Evolutionary conservation across 2,888 invertebrate species (phyloP).

Genomic region (Antheraea yamamai): DNA sequence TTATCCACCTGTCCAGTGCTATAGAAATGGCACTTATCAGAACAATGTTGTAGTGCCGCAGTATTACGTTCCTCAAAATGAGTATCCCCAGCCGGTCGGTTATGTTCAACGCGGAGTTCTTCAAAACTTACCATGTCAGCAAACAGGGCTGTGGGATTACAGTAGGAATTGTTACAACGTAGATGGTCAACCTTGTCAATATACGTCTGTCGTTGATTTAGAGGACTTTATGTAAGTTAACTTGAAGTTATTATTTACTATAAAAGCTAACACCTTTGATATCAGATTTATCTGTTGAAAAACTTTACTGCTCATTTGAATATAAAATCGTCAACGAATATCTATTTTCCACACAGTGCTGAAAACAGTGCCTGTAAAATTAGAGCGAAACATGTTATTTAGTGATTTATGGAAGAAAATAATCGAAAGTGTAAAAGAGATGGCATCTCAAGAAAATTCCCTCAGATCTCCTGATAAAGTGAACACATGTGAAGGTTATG

Average conservation of each 20-base stretch:
- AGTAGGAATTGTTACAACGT: conserved; percentile 85
- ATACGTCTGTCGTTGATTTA: conserved; percentile 85
- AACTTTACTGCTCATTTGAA: no score
- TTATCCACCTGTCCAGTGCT: conserved; percentile 57
- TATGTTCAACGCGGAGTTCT: conserved; percentile 48
- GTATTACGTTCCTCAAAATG: conserved; percentile 45
- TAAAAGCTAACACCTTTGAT: not conserved
- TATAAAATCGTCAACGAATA: no score
- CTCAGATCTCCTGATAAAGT: not conserved
- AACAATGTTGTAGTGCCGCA: conserved; percentile 44
- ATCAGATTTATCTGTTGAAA: no score
- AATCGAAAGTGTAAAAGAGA: not conserved
- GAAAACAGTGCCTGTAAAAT: no score
- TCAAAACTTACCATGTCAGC: conserved; percentile 74
- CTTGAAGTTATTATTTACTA: not conserved
- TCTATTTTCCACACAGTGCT: no score
- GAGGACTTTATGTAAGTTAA: conserved; percentile 89
- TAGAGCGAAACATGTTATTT: no score
- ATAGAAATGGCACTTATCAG: conserved; percentile 45
- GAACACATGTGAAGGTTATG: not conserved
- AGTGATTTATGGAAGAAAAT: not conserved
- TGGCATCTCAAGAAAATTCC: not conserved
- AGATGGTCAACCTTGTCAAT: conserved; percentile 85
- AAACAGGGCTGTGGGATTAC: conserved; percentile 83
- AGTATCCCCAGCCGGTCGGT: conserved; percentile 41